phyloP scores from a whole-genome alignment of 92 coral and sea anemone species.

The Actinernus sp. region DNA sequence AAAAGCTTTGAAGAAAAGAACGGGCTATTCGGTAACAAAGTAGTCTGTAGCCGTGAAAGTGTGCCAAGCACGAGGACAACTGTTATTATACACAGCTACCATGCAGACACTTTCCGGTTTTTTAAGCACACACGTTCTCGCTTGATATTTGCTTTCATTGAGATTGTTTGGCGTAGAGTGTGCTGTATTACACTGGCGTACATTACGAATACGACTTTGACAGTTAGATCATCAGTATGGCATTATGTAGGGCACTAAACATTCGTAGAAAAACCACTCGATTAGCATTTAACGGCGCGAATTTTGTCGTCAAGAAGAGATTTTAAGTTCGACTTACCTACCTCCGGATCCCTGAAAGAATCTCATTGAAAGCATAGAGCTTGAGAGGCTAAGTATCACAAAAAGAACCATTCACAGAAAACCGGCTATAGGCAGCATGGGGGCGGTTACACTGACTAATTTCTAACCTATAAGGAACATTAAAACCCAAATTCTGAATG shows the following conservation, averaged over 20 bases:
- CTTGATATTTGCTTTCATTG: neutral
- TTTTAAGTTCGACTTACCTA: neutral
- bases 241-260: neutral
- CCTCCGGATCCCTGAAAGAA: neutral
- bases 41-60: slow-evolving; percentile 7
- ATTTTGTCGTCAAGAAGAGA: neutral
- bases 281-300: neutral
- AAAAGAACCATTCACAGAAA: neutral
- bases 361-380: neutral
- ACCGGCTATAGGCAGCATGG: too few species aligned
- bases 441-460: too few species aligned
- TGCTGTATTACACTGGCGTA: neutral
- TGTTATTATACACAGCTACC: slow-evolving; percentile 20
- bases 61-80: slow-evolving; percentile 18
- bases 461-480: too few species aligned
- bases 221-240: neutral
- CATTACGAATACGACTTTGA: neutral
- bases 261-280: neutral
- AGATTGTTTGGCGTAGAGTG: slow-evolving; percentile 1
- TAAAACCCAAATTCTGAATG: too few species aligned
- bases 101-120: slow-evolving; percentile 16
- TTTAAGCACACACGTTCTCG: neutral
- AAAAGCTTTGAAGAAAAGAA: slow-evolving; percentile 16
- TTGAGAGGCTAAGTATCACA: neutral
- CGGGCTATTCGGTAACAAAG: slow-evolving; percentile 7